A percentile compares a stretch with the other conserved stretches of the same genome.
These are phyloP conservation scores for Cyclura pinguis DNA, from an alignment of 2,797 vertebrate species.

Conservation along the genomic window DNA sequence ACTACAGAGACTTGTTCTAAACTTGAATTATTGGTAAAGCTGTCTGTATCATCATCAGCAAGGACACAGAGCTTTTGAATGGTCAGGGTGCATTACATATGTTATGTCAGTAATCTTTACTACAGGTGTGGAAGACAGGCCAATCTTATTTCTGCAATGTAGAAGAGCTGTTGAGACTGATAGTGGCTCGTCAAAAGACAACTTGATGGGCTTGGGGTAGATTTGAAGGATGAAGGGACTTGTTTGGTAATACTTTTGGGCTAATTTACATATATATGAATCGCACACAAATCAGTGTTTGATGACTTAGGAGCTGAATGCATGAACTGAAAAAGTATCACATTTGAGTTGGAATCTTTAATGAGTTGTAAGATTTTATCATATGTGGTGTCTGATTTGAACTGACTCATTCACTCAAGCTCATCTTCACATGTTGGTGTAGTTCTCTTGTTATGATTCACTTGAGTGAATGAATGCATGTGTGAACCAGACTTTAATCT, in stretches of 20 bases:
- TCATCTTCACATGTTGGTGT: slow-evolving; percentile 2
- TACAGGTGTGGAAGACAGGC: background rate
- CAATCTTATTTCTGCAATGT: background rate
- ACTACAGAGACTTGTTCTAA: background rate
- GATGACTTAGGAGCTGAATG: background rate
- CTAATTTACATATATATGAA: background rate
- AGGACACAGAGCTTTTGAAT: background rate
- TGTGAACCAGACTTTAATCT: slow-evolving; percentile 25
- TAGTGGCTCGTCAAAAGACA: background rate
- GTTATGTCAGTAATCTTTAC: background rate
- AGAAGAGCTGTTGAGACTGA: background rate
- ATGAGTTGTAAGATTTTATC: background rate
- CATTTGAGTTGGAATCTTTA: background rate
- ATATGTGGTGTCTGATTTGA: background rate
- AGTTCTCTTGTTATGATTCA: background rate
- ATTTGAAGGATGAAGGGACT: background rate
- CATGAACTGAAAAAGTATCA: background rate
- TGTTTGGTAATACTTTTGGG: background rate
- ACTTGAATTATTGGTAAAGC: fast-evolving
- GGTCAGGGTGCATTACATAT: background rate
- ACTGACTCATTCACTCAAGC: background rate
- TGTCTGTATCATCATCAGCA: background rate
- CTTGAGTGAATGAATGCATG: background rate
- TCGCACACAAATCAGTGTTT: background rate
- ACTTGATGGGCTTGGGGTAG: background rate